These are phyloP conservation scores for Azemiops feae DNA, from an alignment of 2,113 vertebrate genomes.

Conservation along the genomic window DNA sequence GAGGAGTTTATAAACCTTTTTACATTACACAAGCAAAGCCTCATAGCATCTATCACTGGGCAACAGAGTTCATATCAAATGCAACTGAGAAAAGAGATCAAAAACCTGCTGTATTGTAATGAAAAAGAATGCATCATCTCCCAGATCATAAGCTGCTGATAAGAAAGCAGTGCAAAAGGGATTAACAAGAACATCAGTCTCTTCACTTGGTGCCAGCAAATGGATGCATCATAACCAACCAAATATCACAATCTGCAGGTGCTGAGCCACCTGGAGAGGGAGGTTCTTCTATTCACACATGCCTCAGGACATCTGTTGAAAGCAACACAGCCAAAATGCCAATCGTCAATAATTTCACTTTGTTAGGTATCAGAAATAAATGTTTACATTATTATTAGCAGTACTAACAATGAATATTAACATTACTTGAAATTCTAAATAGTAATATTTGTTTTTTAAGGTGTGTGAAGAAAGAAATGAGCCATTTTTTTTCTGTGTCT, in stretches of 20 bases:
- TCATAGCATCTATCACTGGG: constrained; percentile 21
- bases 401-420: constrained; percentile 4
- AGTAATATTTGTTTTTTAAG: background rate
- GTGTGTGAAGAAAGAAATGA: background rate
- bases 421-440: constrained; percentile 10
- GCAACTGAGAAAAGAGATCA: constrained; percentile 5
- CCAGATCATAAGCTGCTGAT: constrained; percentile 10
- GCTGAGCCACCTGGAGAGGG: constrained; percentile 12
- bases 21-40: constrained; percentile 6
- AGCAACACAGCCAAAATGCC: background rate
- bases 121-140: background rate
- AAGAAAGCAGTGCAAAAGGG: constrained; percentile 5
- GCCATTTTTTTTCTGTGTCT: background rate
- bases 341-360: constrained; percentile 7
- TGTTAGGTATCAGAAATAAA: background rate
- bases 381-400: constrained; percentile 13
- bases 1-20: background rate
- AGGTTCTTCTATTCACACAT: constrained; percentile 11
- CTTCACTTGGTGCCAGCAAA: background rate
- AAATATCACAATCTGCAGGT: background rate
- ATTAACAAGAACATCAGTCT: background rate
- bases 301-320: background rate
- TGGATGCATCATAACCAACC: background rate
- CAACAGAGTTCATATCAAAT: constrained; percentile 15
- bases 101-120: background rate